A percentile compares a stretch with the other conserved stretches of the same genome.
Conservation (phyloP, 1,140 invertebrate species). For the Intoshia linei region DNA sequence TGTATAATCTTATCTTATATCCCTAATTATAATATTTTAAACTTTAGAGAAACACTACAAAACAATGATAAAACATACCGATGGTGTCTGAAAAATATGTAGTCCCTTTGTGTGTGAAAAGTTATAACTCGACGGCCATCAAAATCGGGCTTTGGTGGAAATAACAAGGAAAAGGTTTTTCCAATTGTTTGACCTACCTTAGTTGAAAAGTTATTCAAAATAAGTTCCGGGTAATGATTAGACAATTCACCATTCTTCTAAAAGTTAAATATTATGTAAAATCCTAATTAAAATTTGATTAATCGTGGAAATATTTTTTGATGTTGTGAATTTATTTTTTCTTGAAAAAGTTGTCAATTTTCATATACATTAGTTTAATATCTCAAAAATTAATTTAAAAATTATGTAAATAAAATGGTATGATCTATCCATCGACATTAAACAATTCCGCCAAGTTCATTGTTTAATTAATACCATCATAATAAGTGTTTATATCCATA, state of each 20-base stretch:
- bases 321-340: background rate
- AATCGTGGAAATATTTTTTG: background rate
- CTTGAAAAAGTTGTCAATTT: background rate
- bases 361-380: background rate
- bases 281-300: background rate
- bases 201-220: conserved; percentile 78
- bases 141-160: conserved; percentile 78
- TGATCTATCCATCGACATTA: too few relatives aligned
- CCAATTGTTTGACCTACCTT: conserved; percentile 53
- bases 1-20: too few relatives aligned
- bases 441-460: too few relatives aligned
- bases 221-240: conserved; percentile 56
- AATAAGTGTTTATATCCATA: too few relatives aligned
- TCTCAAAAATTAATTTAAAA: background rate
- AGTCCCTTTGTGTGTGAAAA: conserved; percentile 93
- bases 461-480: too few relatives aligned
- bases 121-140: conserved; percentile 59
- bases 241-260: conserved; percentile 29
- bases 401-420: background rate
- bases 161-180: conserved; percentile 66
- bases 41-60: too few relatives aligned
- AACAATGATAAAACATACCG: too few relatives aligned
- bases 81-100: conserved; percentile 89
- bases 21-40: too few relatives aligned
- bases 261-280: conserved; percentile 1